Evolutionary conservation across 2,888 invertebrate genomes (phyloP).

Genomic region (Drosophila barbarae): DNA sequence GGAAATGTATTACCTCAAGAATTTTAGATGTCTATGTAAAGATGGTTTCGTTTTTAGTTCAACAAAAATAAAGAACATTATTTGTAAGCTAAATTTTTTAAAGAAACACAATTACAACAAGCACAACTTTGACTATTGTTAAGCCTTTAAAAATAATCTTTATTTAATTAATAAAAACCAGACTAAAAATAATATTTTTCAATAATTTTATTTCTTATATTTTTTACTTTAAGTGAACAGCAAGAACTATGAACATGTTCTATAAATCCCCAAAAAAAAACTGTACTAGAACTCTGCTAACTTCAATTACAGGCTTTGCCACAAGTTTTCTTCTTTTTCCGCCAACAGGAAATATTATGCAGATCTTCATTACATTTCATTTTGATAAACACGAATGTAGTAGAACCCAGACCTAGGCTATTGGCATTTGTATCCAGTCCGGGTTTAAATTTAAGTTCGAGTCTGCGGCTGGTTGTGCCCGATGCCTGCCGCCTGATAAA

Average conservation of each 20-base stretch:
- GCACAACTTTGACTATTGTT: not conserved
- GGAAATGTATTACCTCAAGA: not conserved
- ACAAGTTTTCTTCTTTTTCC: conserved; percentile 26
- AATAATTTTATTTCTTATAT: not conserved
- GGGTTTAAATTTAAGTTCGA: conserved; percentile 5
- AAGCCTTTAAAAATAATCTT: not conserved
- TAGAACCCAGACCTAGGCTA: not conserved
- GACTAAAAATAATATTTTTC: not conserved
- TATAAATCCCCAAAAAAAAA: not conserved
- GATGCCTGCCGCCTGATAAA: conserved; percentile 47
- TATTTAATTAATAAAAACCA: no score
- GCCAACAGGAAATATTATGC: conserved; percentile 49
- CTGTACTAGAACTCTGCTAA: conserved; percentile 8
- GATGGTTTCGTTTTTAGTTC: not conserved
- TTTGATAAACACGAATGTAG: conserved; percentile 46
- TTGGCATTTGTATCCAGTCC: conserved; percentile 16
- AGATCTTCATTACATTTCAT: conserved; percentile 43
- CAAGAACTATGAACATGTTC: not conserved
- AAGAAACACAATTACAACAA: not conserved
- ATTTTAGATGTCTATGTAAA: not conserved
- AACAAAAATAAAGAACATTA: not conserved
- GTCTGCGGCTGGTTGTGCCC: conserved; percentile 11
- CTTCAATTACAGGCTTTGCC: conserved; percentile 23
- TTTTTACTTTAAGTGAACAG: not conserved
- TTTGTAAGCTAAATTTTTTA: not conserved